Conservation (phyloP, 2,888 invertebrate genomes). For the Synergus umbraculus region DNA sequence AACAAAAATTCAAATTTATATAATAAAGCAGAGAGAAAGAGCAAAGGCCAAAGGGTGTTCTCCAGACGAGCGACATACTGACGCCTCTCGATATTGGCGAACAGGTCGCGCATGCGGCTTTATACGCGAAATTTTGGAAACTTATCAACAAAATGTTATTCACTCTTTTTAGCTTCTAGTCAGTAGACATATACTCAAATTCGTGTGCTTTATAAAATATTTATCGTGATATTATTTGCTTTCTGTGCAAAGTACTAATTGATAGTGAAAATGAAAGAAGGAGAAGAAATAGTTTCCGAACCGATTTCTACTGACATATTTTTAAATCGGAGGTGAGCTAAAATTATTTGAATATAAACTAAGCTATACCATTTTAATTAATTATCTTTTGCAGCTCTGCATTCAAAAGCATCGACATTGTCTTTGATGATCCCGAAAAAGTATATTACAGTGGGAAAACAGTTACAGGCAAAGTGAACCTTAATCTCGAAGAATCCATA, state of each 20-base stretch:
- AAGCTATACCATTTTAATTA: too few relatives aligned
- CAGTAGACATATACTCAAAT: background rate
- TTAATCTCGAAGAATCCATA: conserved; percentile 60
- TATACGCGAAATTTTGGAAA: conserved; percentile 64
- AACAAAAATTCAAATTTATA: background rate
- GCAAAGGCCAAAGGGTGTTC: conserved; percentile 7
- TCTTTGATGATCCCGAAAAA: conserved; percentile 62
- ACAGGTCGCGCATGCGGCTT: conserved; percentile 60
- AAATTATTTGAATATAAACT: background rate
- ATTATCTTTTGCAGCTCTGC: conserved; percentile 59
- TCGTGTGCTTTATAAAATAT: background rate
- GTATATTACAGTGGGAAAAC: conserved; percentile 65
- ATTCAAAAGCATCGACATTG: conserved; percentile 60
- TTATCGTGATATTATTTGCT: background rate
- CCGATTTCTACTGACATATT: background rate
- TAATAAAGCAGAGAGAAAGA: background rate
- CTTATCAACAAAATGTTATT: conserved; percentile 65
- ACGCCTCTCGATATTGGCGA: conserved; percentile 69
- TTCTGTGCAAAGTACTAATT: background rate
- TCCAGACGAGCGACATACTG: conserved; percentile 60
- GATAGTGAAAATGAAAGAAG: background rate
- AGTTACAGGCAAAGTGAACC: conserved; percentile 62
- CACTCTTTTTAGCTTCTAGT: conserved; percentile 31
- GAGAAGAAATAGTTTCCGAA: background rate
- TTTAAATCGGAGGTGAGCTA: background rate